Base-by-base conservation (phyloP, 2,797 vertebrate genomes). In the Anomalospiza imberbis region DNA sequence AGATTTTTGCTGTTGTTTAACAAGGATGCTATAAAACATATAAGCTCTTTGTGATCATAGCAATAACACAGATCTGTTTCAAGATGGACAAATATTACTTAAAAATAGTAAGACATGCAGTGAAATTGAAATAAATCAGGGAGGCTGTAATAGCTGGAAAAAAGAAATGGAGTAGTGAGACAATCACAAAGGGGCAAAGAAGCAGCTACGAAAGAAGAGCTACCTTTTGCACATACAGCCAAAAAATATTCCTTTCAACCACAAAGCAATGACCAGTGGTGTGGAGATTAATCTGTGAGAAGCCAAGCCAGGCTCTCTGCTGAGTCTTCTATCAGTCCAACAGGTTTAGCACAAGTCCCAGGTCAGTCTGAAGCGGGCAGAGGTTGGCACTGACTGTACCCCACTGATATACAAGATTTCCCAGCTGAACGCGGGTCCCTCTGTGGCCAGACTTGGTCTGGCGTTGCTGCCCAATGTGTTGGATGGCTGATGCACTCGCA, bases 361-460 rank as follows among this genome's bases (percentile, higher is more conserved):
- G 61, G 53, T 32, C 48, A 50, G 53, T 13, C 4, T 34, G 50
- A 40, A 42, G 54, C 0, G 2, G 53, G 45, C 16, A 14, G 18
- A 60, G 66, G 76, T 18, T 2, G 13, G 21, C 40, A 45, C 38
- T 57, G 78, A 17, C 36, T 1, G 0, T 81, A 36, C 24, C 29
- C 47, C 57, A 9, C 2, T 3, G 40, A 48, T 3, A 8, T 0
- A 10, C 2, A 21, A 0, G 1, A 26, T 24, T 6, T 71, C 20
- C 28, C 28, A 2, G 17, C 66, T 12, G 29, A 28, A 54, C 5
- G 0, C 0, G 0, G 0, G 1, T 60, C 29, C 36, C 28, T 79
- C 55, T 31, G 22, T 1, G 2, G 53, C 48, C 48, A 40, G 29
- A 10, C 47, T 17, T 6, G 16, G 18, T 16, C 47, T 17, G n/a